These are phyloP conservation scores for Sylvicola fuscatus DNA, from an alignment of 2,888 invertebrate species.

Conservation along the genomic window DNA sequence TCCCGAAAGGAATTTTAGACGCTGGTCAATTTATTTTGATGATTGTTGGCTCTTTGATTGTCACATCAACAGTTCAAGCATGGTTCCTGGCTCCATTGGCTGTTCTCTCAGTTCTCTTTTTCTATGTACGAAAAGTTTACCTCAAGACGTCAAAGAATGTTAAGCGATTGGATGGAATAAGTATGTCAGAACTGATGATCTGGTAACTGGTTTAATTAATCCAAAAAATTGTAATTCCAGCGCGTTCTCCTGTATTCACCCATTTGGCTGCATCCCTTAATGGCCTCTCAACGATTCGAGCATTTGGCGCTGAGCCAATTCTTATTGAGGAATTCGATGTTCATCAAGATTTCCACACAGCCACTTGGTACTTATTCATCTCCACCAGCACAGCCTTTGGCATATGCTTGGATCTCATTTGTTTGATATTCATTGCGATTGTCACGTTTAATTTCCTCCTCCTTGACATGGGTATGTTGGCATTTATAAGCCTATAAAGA, in stretches of 20 bases:
- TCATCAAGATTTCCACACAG: conserved; percentile 39
- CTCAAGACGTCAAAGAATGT: conserved; percentile 46
- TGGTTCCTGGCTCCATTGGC: conserved; percentile 34
- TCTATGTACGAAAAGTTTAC: conserved; percentile 37
- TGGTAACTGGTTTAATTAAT: neutral
- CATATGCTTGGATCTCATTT: conserved; percentile 41
- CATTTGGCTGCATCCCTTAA: conserved; percentile 52
- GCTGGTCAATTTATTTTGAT: conserved; percentile 31
- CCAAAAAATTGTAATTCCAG: conserved; percentile 22
- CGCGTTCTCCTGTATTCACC: conserved; percentile 60
- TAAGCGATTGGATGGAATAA: conserved; percentile 40
- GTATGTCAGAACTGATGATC: conserved; percentile 22
- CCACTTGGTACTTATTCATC: conserved; percentile 44
- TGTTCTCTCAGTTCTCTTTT: conserved; percentile 34
- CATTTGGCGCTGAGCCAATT: conserved; percentile 39
- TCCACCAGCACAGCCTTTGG: conserved; percentile 41
- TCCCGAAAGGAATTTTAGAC: conserved; percentile 48
- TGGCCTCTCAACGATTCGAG: conserved; percentile 56
- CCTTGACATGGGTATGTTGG: neutral
- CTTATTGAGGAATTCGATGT: conserved; percentile 37
- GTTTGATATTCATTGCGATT: conserved; percentile 36
- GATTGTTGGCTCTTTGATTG: conserved; percentile 33
- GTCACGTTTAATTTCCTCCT: conserved; percentile 42
- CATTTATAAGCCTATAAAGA: neutral
- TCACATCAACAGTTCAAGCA: conserved; percentile 39